These are phyloP conservation scores for Lysandra coridon DNA, from an alignment of 2,888 invertebrate genomes.

Conservation along the genomic window DNA sequence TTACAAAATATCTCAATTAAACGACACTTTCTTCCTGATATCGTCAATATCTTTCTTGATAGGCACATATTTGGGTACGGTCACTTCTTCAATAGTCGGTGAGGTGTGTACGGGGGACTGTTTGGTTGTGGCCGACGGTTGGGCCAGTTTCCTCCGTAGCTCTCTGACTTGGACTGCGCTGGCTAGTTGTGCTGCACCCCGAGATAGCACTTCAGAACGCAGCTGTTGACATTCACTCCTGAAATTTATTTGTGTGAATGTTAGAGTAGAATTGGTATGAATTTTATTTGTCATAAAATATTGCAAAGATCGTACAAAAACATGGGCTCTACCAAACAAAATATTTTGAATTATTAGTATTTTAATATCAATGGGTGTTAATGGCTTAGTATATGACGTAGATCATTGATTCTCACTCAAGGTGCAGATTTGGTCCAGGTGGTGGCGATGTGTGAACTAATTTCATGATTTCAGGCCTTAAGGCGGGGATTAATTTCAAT, in stretches of 20 bases:
- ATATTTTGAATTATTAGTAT: too few species aligned
- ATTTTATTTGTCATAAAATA: too few species aligned
- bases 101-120: conserved; percentile 43
- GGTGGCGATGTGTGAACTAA: too few species aligned
- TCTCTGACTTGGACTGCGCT: conserved; percentile 64
- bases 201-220: conserved; percentile 60
- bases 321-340: too few species aligned
- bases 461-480: too few species aligned
- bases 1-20: conserved; percentile 50
- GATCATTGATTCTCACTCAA: too few species aligned
- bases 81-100: conserved; percentile 46
- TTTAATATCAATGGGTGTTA: too few species aligned
- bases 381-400: too few species aligned
- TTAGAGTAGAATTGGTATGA: too few species aligned
- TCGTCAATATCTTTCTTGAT: conserved; percentile 50
- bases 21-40: conserved; percentile 70
- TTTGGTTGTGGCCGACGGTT: conserved; percentile 37
- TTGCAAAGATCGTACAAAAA: too few species aligned
- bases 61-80: conserved; percentile 43
- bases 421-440: too few species aligned
- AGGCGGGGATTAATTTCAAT: too few species aligned
- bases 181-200: conserved; percentile 65
- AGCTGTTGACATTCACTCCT: conserved; percentile 66
- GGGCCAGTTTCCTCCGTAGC: conserved; percentile 61
- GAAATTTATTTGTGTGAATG: conserved; percentile 33